Evolutionary conservation across 2,113 vertebrate genomes (phyloP), one percentile per base, ranked within the genome.

Genomic region (Vidua chalybeata): DNA sequence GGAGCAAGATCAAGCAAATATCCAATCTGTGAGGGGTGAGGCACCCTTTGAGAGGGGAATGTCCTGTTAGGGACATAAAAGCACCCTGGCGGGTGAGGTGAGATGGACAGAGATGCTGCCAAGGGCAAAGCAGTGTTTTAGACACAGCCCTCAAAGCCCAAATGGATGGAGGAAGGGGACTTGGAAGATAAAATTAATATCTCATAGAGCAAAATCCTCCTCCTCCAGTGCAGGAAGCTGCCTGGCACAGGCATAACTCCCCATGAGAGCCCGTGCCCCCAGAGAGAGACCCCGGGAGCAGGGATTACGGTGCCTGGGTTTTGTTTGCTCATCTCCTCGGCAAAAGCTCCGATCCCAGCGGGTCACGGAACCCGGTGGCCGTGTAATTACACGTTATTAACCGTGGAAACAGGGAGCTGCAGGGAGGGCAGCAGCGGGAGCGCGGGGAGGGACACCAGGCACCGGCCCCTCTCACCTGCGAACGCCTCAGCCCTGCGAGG

Each of bases 131-230:
- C 11, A 3, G 10, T 37, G 45, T 64, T 91, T 95, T 30, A 82
- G 45, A 55, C 18, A 24, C 6, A 17, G 51, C 71, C 66, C 23
- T 10, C 11, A 17, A 66, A 91, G 48, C 58, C n/a, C 41, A 37
- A 3, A 2, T 46, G 27, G 23, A 41, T 46, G 84, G 46, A 82
- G 41, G 54, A 93, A 93, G 49, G 58, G 52, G 28, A 91, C 54
- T 37, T 23, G 66, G 37, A 82, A 71, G 75, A 58, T n/a, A 69
- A 91, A 96, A 80, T 74, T 87, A 87, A 83, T 39, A 91, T 51
- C 67, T 94, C 67, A 66, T 11, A 74, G 63, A 67, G 55, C 55
- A 76, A 82, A 89, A 89, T 49, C 56, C 72, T 83, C 66, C 51
- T 71, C 67, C 51, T 77, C 55, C 18, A 6, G 74, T 0, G 9